phyloP scores from a whole-genome alignment of 2,113 vertebrate species.

The Lynx canadensis region DNA sequence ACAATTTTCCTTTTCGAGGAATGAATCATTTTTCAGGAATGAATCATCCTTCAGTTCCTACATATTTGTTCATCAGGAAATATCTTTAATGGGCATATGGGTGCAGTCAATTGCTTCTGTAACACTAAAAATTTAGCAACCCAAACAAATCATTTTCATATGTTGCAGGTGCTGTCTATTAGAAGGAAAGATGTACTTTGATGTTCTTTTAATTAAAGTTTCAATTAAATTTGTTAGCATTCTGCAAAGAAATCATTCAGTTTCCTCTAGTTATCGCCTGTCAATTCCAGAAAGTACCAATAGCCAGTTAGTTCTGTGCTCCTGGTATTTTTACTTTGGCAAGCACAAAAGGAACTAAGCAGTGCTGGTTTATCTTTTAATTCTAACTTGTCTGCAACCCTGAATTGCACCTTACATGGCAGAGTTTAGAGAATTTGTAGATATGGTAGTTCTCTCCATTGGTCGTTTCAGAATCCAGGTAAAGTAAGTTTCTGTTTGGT shows the following conservation, averaged over 20 bases:
- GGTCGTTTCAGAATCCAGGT: not conserved
- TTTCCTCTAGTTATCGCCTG: slow-evolving; percentile 27
- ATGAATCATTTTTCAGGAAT: slow-evolving; percentile 74
- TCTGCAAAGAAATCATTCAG: slow-evolving; percentile 62
- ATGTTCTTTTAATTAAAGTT: slow-evolving; percentile 82
- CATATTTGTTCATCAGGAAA: slow-evolving; percentile 69
- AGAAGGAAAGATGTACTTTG: slow-evolving; percentile 67
- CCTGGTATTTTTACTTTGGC: not conserved
- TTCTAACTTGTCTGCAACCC: not conserved
- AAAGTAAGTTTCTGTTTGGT: not conserved
- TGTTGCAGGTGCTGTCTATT: slow-evolving; percentile 78
- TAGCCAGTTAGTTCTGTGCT: not conserved
- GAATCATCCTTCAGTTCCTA: slow-evolving; percentile 61
- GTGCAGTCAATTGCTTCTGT: slow-evolving; percentile 65
- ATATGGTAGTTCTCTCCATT: not conserved
- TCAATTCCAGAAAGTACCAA: slow-evolving; percentile 18
- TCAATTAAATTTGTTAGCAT: slow-evolving; percentile 71
- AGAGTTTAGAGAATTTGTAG: not conserved
- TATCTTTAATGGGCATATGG: slow-evolving; percentile 65
- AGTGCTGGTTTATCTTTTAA: not conserved
- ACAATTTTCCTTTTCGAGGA: slow-evolving; percentile 64
- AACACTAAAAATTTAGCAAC: slow-evolving; percentile 70
- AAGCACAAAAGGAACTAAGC: not conserved
- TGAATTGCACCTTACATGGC: not conserved
- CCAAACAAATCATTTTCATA: slow-evolving; percentile 74